Evolutionary conservation across 2,888 invertebrate species (phyloP).

Genomic region (Tortricodes alternella): DNA sequence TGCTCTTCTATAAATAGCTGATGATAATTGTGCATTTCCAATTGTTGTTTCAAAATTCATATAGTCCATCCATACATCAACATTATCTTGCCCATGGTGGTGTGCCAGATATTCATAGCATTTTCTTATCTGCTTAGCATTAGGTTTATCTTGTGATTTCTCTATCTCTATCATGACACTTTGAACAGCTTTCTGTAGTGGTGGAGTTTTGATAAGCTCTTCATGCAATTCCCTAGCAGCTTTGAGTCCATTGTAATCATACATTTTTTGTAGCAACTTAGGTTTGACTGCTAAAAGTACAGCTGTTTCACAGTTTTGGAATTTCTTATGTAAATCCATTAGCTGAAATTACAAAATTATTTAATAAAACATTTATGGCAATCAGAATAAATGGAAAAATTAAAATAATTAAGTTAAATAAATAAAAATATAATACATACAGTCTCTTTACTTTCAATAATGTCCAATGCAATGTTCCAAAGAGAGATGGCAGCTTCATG

Average conservation of each 20-base stretch:
- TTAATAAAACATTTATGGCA: not conserved
- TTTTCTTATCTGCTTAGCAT: conserved; percentile 78
- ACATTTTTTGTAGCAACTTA: conserved; percentile 83
- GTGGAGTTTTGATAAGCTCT: conserved; percentile 81
- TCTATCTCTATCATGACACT: conserved; percentile 84
- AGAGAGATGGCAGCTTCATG: conserved; percentile 56
- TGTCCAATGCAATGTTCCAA: conserved; percentile 65
- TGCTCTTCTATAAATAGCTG: conserved; percentile 84
- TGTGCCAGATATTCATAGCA: conserved; percentile 84
- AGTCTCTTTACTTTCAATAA: conserved; percentile 53
- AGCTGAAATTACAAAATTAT: conserved; percentile 60
- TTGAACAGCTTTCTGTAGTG: conserved; percentile 84
- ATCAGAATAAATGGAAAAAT: not conserved
- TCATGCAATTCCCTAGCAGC: conserved; percentile 85
- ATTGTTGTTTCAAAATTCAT: conserved; percentile 86
- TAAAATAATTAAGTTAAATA: too few species aligned
- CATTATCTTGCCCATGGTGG: conserved; percentile 85
- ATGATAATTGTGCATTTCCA: conserved; percentile 81
- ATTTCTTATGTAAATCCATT: conserved; percentile 59
- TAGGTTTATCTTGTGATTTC: conserved; percentile 64
- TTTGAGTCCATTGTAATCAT: conserved; percentile 73
- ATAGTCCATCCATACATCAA: conserved; percentile 88
- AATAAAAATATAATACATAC: too few species aligned
- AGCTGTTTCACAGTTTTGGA: conserved; percentile 73
- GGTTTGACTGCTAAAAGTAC: conserved; percentile 82